phyloP scores from a whole-genome alignment of 2,888 invertebrate species.

The Orthosia cruda region DNA sequence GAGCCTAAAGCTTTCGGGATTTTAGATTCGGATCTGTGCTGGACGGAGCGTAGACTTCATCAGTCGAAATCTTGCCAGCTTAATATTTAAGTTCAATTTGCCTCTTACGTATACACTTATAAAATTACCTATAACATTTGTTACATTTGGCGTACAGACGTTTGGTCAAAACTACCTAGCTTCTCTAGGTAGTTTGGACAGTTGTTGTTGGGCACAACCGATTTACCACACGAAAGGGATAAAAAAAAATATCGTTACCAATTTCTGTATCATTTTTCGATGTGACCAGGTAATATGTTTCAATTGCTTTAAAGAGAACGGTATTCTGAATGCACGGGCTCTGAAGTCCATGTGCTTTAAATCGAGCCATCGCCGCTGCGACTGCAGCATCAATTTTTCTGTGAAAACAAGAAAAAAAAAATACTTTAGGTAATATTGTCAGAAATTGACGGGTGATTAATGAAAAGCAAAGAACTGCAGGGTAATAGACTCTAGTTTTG shows the following conservation, averaged over 20 bases:
- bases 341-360: conserved; percentile 85
- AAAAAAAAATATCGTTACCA: conserved; percentile 73
- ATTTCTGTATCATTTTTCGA: conserved; percentile 78
- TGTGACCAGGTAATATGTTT: conserved; percentile 84
- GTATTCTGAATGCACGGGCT: conserved; percentile 83
- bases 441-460: background rate
- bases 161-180: too few species aligned
- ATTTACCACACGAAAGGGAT: background rate
- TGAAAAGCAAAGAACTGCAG: background rate
- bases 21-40: too few species aligned
- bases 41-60: too few species aligned
- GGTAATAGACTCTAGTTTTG: background rate
- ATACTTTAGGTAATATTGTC: background rate
- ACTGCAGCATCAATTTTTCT: conserved; percentile 96
- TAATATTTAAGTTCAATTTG: too few species aligned
- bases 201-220: background rate
- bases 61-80: too few species aligned
- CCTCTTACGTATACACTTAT: too few species aligned
- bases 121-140: too few species aligned
- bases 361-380: conserved; percentile 94
- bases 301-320: conserved; percentile 81
- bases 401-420: background rate
- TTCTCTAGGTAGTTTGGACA: background rate
- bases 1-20: too few species aligned
- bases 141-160: background rate